Evolutionary conservation across 2,888 invertebrate species (phyloP), one percentile per base, ranked within the genome.

Genomic region (Acronicta aceris): DNA sequence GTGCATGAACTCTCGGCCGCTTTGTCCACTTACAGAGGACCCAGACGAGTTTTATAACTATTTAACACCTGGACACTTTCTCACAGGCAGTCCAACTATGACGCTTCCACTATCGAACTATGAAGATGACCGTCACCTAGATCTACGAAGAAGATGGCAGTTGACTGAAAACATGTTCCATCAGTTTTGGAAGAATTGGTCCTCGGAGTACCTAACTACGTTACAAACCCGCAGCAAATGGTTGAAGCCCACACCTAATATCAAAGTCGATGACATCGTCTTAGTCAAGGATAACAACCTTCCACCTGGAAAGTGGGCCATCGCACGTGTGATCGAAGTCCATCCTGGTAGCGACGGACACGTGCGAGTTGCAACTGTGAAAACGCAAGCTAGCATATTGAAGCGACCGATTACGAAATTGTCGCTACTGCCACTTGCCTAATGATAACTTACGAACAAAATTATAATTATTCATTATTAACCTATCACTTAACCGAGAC

Each of bases 51-150:
- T 68, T 36, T 58, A 59, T 9, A 52, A 62, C 38, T 61, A 21
- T 15, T 45, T 78, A 16, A 74, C 73, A 2, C 76, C 78, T 5
- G 74, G 69, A 5, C 76, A 78, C 41, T 77, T 74, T 13, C 58
- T 76, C 8, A 59, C 59, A 0, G 68, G 74, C 0, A 55, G 50
- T 9, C 61, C 69, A 2, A 42, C 17, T 12, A 40, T 40, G 25
- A 40, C 50, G 5, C 33, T 62, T 30, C 66, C 66, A 21, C 25
- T 43, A 41, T 46, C 48, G 12, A 33, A 45, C 21, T 33, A 50
- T 25, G 15, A n/a, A n/a, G 40, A 51, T 41, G 38, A 40, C 15
- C 38, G 15, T 3, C n/a, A 41, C 13, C n/a, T 50, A 38, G 50
- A 50, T 41, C 13, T 48, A 47, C 36, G 43, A 1, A 33, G 42